phyloP scores from a whole-genome alignment of 2,888 invertebrate genomes.

The Eupithecia vulgata region DNA sequence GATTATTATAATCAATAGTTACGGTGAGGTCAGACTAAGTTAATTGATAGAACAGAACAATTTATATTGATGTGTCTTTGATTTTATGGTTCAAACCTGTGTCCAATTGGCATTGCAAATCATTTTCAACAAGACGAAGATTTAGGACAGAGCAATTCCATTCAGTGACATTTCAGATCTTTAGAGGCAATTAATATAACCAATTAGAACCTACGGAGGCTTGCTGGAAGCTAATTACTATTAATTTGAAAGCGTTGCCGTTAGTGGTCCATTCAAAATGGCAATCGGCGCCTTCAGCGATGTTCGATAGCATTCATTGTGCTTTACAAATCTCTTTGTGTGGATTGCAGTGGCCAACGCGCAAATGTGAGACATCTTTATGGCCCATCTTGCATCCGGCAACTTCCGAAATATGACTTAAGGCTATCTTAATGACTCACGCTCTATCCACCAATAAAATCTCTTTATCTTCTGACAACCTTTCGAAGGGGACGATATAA shows the following conservation, averaged over 20 bases:
- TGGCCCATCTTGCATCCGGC: conserved; percentile 48
- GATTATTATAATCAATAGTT: conserved; percentile 44
- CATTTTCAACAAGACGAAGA: conserved; percentile 1
- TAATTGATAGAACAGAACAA: conserved; percentile 12
- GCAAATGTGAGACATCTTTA: conserved; percentile 57
- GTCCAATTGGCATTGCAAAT: background rate
- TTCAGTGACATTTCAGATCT: conserved; percentile 1
- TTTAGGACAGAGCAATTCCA: background rate
- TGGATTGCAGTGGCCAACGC: conserved; percentile 54
- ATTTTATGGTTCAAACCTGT: background rate
- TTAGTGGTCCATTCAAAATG: conserved; percentile 31
- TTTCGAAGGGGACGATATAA: background rate
- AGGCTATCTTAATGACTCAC: background rate
- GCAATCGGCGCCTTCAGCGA: conserved; percentile 46
- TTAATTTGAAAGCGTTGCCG: conserved; percentile 40
- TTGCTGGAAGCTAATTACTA: conserved; percentile 37
- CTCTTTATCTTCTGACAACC: background rate
- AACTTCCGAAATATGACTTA: conserved; percentile 8
- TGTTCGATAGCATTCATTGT: conserved; percentile 60
- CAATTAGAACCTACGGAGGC: conserved; percentile 21
- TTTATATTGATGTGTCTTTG: background rate
- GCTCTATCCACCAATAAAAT: background rate
- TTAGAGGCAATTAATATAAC: background rate
- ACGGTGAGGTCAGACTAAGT: conserved; percentile 35
- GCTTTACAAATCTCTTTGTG: conserved; percentile 60